Percentiles rank a stretch among this genome's conserved stretches.
phyloP scores from a whole-genome alignment of 2,113 vertebrate species.

The Lynx canadensis region DNA sequence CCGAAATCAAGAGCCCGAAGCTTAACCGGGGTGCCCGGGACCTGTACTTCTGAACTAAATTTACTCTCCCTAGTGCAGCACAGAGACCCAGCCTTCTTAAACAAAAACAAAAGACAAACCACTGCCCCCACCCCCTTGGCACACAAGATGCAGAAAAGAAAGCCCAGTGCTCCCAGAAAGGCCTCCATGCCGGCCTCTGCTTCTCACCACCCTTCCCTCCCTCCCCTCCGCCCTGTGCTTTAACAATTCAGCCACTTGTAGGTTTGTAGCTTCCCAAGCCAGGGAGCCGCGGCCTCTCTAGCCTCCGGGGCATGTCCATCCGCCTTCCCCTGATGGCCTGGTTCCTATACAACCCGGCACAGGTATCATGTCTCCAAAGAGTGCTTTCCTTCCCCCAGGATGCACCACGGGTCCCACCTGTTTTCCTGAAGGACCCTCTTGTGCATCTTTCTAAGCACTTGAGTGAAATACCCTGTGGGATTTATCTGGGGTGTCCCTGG shows the following conservation, averaged over 20 bases:
- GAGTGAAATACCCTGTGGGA: neutral
- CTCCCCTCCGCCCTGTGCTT: neutral
- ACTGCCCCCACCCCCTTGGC: neutral
- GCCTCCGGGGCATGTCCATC: neutral
- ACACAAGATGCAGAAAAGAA: neutral
- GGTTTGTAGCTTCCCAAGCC: neutral
- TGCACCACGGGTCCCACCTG: accelerated
- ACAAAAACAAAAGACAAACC: neutral
- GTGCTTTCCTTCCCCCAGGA: neutral
- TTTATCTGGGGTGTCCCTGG: neutral
- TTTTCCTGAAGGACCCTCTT: neutral
- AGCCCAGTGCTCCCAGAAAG: neutral
- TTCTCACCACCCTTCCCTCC: neutral
- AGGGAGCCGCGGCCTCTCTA: neutral
- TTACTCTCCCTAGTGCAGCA: neutral
- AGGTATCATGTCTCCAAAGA: neutral
- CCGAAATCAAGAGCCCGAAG: no score
- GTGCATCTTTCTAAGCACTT: neutral
- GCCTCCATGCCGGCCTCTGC: neutral
- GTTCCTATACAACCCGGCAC: neutral
- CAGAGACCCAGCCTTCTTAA: neutral
- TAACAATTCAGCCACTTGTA: neutral
- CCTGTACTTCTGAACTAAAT: neutral
- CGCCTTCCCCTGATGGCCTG: neutral
- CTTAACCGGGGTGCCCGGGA: no score